These are phyloP conservation scores for Drosophila suzukii DNA, from an alignment of 1,140 invertebrate genomes.

Conservation along the genomic window DNA sequence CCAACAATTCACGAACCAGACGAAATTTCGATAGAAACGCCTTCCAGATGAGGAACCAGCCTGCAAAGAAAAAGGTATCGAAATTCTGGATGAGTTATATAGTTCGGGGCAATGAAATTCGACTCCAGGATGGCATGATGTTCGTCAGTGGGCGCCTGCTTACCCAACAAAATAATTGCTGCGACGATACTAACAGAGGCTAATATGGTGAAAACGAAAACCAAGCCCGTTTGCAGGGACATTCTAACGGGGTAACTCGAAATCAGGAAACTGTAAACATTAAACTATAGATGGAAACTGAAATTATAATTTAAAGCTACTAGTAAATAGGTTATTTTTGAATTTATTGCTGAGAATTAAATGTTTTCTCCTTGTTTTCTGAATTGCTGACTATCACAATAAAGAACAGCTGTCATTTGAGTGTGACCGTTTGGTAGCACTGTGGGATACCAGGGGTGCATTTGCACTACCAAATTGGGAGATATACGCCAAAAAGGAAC, in stretches of 20 bases:
- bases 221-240: conserved; percentile 70
- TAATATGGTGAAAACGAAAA: conserved; percentile 75
- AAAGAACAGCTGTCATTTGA: conserved; percentile 60
- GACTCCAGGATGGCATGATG: conserved; percentile 4
- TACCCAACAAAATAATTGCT: conserved; percentile 81
- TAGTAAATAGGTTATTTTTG: neutral
- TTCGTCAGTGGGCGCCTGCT: conserved; percentile 36
- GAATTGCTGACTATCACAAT: conserved; percentile 49
- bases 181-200: conserved; percentile 76
- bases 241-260: conserved; percentile 46
- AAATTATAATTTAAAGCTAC: conserved; percentile 3
- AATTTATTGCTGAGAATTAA: conserved; percentile 8
- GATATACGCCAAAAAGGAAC: neutral
- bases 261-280: conserved; percentile 22
- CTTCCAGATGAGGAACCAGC: conserved; percentile 96
- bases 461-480: conserved; percentile 2
- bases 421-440: conserved; percentile 36
- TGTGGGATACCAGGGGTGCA: conserved; percentile 20
- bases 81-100: conserved; percentile 2
- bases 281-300: conserved; percentile 6
- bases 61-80: conserved; percentile 85
- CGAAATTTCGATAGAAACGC: conserved; percentile 94
- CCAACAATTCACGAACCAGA: conserved; percentile 93
- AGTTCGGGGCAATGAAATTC: neutral
- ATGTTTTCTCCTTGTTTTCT: conserved; percentile 17